Conservation (phyloP, 2,113 vertebrate species). For the Rhabdornis inornatus region DNA sequence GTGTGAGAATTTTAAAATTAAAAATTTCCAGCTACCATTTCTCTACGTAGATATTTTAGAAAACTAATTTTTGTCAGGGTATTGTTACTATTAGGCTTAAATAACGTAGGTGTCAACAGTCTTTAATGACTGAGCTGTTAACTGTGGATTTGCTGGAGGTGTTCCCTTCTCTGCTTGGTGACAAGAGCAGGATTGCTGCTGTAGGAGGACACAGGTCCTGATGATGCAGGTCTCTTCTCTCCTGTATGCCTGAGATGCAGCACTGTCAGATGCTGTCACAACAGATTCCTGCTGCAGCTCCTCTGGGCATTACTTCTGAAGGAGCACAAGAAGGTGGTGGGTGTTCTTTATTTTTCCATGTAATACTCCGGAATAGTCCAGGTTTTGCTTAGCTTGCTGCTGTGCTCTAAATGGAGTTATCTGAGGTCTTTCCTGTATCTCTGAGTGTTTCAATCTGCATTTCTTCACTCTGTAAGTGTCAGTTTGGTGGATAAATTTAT, state of each 20-base stretch:
- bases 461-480: not conserved
- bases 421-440: not conserved
- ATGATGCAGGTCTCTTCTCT: not conserved
- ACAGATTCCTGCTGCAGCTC: not conserved
- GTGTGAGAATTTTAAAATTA: not conserved
- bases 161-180: not conserved
- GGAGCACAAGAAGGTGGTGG: not conserved
- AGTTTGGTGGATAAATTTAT: not conserved
- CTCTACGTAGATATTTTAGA: not conserved
- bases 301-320: slow-evolving; percentile 5
- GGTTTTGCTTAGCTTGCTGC: not conserved
- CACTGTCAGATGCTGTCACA: slow-evolving; percentile 7
- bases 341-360: not conserved
- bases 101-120: not conserved
- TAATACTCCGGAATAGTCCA: not conserved
- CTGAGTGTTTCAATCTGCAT: not conserved
- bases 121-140: not conserved
- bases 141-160: not conserved
- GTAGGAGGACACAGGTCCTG: slow-evolving; percentile 13
- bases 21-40: not conserved
- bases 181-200: slow-evolving; percentile 4
- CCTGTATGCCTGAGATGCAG: not conserved
- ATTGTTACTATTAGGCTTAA: not conserved
- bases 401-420: not conserved
- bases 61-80: not conserved